Conservation (phyloP, 2,888 invertebrate genomes). For the Epistrophe eligans region DNA sequence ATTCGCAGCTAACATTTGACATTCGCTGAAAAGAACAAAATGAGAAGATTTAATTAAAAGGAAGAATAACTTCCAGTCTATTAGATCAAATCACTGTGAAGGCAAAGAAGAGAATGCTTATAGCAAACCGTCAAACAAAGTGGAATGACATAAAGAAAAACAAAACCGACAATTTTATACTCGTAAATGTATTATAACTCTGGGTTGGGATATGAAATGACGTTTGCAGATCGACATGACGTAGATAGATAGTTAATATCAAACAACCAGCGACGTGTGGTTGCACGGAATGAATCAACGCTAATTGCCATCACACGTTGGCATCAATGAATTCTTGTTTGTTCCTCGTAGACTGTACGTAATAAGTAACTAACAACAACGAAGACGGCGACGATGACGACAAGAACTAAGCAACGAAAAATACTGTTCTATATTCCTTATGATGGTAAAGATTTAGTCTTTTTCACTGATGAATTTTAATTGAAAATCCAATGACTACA, state of each 20-base stretch:
- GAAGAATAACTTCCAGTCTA: constrained; percentile 15
- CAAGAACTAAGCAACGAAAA: neutral
- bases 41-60: constrained; percentile 15
- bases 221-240: constrained; percentile 4
- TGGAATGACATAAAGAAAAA: constrained; percentile 2
- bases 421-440: neutral
- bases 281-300: constrained; percentile 53
- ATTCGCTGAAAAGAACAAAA: neutral
- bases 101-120: constrained; percentile 1
- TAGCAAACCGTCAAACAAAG: neutral
- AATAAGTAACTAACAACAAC: too few relatives aligned
- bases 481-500: constrained; percentile 33
- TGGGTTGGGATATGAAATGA: neutral
- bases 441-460: constrained; percentile 32
- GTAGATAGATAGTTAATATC: constrained; percentile 3
- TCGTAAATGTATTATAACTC: neutral
- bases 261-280: constrained; percentile 41
- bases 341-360: neutral
- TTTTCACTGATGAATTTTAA: constrained; percentile 64
- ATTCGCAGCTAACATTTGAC: neutral
- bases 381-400: neutral
- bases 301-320: constrained; percentile 58
- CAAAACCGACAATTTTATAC: neutral
- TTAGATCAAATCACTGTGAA: constrained; percentile 11
- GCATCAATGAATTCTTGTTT: constrained; percentile 21